These are phyloP conservation scores for Amazona vittata DNA, from an alignment of 2,113 vertebrate genomes.

Conservation along the genomic window DNA sequence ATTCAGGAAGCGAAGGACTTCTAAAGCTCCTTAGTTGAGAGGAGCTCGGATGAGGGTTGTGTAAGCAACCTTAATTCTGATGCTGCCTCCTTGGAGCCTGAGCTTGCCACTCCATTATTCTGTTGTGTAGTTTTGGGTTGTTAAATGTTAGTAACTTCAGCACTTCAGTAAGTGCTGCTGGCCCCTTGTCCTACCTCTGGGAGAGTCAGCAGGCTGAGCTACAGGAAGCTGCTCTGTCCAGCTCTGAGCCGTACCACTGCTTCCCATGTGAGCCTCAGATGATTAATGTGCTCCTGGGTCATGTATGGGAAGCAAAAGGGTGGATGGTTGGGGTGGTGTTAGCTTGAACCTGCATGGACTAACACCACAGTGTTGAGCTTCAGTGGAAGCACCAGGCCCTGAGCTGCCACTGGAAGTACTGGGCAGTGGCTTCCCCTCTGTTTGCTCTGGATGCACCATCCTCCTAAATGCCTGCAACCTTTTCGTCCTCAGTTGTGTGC, in stretches of 20 bases:
- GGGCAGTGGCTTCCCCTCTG: neutral
- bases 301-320: accelerated
- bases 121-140: neutral
- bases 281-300: neutral
- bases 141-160: neutral
- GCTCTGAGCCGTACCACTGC: neutral
- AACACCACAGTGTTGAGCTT: neutral
- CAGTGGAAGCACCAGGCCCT: neutral
- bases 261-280: neutral
- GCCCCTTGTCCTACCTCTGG: accelerated
- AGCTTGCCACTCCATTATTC: accelerated
- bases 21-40: neutral
- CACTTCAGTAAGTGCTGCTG: neutral
- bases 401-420: neutral
- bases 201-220: neutral
- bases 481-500: neutral
- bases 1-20: neutral
- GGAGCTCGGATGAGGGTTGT: neutral
- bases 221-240: neutral
- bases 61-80: neutral
- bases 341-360: neutral
- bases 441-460: neutral
- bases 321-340: neutral
- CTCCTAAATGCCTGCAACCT: neutral
- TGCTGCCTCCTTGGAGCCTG: neutral